Evolutionary conservation across 1,140 invertebrate genomes (phyloP), one percentile per base, ranked within the genome.

Genomic region (Thaumatotibia leucotreta): DNA sequence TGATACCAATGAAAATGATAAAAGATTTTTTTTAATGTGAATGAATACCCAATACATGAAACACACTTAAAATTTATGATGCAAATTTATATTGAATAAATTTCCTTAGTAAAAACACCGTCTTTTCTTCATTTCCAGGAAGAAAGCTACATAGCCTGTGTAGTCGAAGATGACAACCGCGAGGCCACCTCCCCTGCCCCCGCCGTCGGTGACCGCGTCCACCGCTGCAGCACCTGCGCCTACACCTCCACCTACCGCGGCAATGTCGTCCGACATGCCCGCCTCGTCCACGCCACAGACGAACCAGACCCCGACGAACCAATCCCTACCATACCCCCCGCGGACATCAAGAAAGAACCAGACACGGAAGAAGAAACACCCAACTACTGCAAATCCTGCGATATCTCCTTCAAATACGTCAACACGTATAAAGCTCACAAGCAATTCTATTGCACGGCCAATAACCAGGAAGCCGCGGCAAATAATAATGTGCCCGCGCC

Each of bases 371-470:
- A 91, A 69, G 87, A 89, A 54, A 84, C 84, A 62, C 93, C 94
- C 0, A 96, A 97, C 75, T 98, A 98, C 88, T 99, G 98, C 91
- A 96, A 97, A 80, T 96, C 97, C 33, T 99, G 98, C 91, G 97
- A 98, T 92, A 99, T 99, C 77, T 96, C 96, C 29, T 99, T 99
- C 91, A 98, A 96, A 72, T 98, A 98, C 80, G 92, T 96, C 29
- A 95, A 96, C 65, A 97, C 97, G 17, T 99, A 96, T 83, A 93
- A 98, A 74, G 98, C 97, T 1, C 98, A 99, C 87, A 99, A 99
- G 84, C 97, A 98, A 87, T 98, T 97, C 91, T 99, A 99, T 83
- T 99, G 98, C 91, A 96, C 95, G 58, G 95, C 95, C 77, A 95
- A 96, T 70, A 93, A 93, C 20, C 94, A 94, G 24, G 94, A 95